Evolutionary conservation across 1,140 invertebrate species (phyloP), one percentile per base, ranked within the genome.

Genomic region (Macrostomum lignano): DNA sequence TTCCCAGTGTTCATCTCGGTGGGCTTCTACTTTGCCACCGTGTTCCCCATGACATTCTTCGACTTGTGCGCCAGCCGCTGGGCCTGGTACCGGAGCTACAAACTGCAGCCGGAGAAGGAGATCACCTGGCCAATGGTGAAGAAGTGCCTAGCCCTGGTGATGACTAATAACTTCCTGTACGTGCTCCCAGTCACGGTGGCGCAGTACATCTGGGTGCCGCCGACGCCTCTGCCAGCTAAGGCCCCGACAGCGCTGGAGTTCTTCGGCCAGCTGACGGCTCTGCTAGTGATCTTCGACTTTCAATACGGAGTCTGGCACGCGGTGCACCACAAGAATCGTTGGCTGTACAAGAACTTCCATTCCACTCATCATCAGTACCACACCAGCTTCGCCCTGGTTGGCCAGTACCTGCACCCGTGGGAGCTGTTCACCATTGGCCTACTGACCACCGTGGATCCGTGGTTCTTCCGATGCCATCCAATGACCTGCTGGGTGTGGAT

Each of bases 341-440:
- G 51, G 30, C 45, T 60, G 11, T 60, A 60, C 42, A 42, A 46
- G 10, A 46, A 47, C 40, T 52, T 58, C 25, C 58, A 61, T 35
- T 47, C 47, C 3, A 41, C 61, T 1, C 58, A 61, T 38, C 58
- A 61, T 39, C 48, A 56, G 23, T 61, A 61, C 47, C 40, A 44
- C 37, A 44, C 46, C n/a, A 54, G 58, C 5, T 58, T 57, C 37
- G 36, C 46, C 14, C 57, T 52, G 43, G 52, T 55, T 7, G 57
- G 58, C 2, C 54, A 61, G 43, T 60, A 61, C 38, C 47, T 61
- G 2, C 58, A 61, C 33, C 58, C 58, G 1, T 61, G 57, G 46
- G 58, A 60, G 40, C 47, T 61, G 14, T 47, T 60, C 34, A 44
- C 44, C 24, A 50, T 52, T 1, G 55, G 49, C 2, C 49, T 51